Percentiles rank a stretch among this genome's conserved stretches.
These are phyloP conservation scores for Pituophis catenifer DNA, from an alignment of 2,113 vertebrate species.

Conservation along the genomic window DNA sequence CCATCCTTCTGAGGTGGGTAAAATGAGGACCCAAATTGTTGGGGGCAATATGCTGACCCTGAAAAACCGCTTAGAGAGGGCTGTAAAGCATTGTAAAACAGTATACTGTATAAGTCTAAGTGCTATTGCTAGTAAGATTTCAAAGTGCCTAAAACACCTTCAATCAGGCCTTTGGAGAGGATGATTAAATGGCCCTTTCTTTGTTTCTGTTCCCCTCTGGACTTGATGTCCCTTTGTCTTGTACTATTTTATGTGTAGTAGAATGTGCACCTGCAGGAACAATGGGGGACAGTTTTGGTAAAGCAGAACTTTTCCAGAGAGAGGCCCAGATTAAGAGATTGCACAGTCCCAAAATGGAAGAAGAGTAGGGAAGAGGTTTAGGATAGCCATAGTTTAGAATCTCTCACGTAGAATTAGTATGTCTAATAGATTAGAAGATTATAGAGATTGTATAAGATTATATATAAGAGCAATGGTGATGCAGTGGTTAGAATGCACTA, in stretches of 20 bases:
- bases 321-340: not conserved
- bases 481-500: too few species aligned
- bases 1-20: too few species aligned
- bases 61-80: too few species aligned
- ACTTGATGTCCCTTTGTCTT: not conserved
- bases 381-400: not conserved
- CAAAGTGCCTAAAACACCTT: not conserved
- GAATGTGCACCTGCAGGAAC: not conserved
- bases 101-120: too few species aligned
- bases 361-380: not conserved
- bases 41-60: too few species aligned
- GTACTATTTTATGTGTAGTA: not conserved
- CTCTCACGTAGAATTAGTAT: not conserved
- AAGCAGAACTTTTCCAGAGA: not conserved
- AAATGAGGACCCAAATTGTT: too few species aligned
- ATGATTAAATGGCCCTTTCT: not conserved
- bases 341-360: not conserved
- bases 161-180: not conserved
- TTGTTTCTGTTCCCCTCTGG: not conserved
- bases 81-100: too few species aligned
- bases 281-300: not conserved
- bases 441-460: too few species aligned
- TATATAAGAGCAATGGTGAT: too few species aligned
- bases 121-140: not conserved
- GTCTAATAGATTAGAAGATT: not conserved